These are phyloP conservation scores for Collichthys lucidus DNA, from an alignment of 2,113 vertebrate species.

Conservation along the genomic window DNA sequence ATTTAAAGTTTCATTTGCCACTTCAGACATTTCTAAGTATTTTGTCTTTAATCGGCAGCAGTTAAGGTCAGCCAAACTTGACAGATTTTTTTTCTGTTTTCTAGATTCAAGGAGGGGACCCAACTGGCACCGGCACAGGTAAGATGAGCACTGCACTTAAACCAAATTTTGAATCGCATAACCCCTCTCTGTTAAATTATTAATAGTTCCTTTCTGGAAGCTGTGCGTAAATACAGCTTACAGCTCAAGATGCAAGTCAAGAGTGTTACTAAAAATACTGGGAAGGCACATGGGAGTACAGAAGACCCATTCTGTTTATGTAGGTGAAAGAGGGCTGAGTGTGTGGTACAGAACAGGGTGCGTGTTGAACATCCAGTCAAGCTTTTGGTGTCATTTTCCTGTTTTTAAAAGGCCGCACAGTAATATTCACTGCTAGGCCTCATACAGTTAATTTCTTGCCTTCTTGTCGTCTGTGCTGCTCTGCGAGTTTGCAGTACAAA, in stretches of 20 bases:
- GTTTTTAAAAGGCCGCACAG: slow-evolving; percentile 26
- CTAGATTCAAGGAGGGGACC: slow-evolving; percentile 98
- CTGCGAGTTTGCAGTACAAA: slow-evolving; percentile 44
- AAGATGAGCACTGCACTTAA: slow-evolving; percentile 47
- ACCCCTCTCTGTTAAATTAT: slow-evolving; percentile 51
- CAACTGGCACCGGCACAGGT: slow-evolving; percentile 97
- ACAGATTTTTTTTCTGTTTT: slow-evolving; percentile 43
- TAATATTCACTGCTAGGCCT: slow-evolving; percentile 23
- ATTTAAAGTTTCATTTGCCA: neutral
- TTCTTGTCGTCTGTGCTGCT: neutral
- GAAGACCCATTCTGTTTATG: slow-evolving; percentile 2
- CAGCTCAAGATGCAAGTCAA: slow-evolving; percentile 38
- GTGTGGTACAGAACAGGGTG: neutral
- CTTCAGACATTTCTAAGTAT: neutral
- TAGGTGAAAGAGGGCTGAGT: neutral
- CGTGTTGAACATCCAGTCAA: slow-evolving; percentile 28
- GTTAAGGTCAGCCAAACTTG: neutral
- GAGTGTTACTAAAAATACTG: slow-evolving; percentile 67
- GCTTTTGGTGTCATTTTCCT: slow-evolving; percentile 31
- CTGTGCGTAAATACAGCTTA: slow-evolving; percentile 40
- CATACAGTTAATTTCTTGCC: slow-evolving; percentile 41
- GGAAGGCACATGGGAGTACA: slow-evolving; percentile 20
- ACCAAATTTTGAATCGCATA: slow-evolving; percentile 44
- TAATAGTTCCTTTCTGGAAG: slow-evolving; percentile 59
- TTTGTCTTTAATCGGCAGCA: too few relatives aligned